Evolutionary conservation across 2,797 vertebrate genomes (phyloP).

Genomic region (Paguma larvata): DNA sequence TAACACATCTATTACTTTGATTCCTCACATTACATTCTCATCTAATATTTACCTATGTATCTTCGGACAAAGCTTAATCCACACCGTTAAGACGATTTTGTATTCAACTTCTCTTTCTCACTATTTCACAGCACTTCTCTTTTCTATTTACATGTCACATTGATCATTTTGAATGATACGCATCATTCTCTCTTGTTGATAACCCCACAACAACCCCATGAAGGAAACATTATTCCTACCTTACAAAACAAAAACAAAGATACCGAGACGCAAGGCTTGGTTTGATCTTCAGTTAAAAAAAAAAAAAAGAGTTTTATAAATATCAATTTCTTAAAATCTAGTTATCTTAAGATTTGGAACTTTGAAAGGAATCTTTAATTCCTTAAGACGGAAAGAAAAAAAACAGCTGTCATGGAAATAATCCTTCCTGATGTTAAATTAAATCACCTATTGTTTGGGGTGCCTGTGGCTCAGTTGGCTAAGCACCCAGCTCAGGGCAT

Average conservation of each 20-base stretch:
- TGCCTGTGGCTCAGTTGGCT: no score
- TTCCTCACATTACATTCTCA: not conserved
- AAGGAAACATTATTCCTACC: not conserved
- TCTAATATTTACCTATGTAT: not conserved
- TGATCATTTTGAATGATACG: not conserved
- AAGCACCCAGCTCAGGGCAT: no score
- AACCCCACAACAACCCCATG: not conserved
- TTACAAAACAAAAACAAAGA: not conserved
- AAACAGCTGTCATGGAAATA: conserved; percentile 25
- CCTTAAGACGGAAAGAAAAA: not conserved
- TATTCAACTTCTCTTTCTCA: not conserved
- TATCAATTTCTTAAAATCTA: not conserved
- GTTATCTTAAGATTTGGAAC: not conserved
- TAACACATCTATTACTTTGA: not conserved
- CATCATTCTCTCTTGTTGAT: not conserved
- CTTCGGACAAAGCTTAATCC: not conserved
- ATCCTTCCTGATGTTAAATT: not conserved
- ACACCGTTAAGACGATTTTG: not conserved
- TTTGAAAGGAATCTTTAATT: not conserved
- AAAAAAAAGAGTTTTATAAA: not conserved
- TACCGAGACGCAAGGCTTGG: not conserved
- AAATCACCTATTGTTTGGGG: not conserved
- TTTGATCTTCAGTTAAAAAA: not conserved
- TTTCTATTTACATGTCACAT: not conserved
- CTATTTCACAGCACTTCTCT: not conserved